Percentiles rank a stretch among this genome's conserved stretches.
Conservation (phyloP, 2,797 vertebrate genomes). For the Epinephelus coioides region DNA sequence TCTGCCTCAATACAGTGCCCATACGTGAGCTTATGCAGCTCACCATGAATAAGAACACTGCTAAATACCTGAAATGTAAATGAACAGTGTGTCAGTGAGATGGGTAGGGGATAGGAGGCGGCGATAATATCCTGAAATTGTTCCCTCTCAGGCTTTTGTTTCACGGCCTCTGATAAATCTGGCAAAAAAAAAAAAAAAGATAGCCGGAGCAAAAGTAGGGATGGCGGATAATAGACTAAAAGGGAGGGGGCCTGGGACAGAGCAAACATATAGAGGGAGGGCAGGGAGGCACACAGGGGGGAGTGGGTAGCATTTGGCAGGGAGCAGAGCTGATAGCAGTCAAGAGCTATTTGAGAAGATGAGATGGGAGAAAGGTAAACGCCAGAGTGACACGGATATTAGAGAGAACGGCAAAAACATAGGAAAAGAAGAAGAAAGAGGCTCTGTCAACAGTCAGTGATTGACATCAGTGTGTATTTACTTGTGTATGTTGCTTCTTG, state of each 20-base stretch:
- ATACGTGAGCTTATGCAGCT: neutral
- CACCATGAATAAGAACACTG: conserved; percentile 9
- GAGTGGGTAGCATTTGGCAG: conserved; percentile 26
- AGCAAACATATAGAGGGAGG: conserved; percentile 34
- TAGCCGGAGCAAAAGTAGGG: conserved; percentile 32
- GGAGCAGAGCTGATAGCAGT: conserved; percentile 51
- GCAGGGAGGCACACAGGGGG: neutral
- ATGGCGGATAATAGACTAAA: conserved; percentile 23
- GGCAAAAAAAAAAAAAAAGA: conserved; percentile 36
- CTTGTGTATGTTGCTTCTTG: conserved; percentile 7
- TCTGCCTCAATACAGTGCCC: neutral
- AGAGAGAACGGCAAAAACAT: conserved; percentile 24
- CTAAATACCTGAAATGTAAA: conserved; percentile 19
- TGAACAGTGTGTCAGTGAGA: neutral
- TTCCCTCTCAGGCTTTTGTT: conserved; percentile 63
- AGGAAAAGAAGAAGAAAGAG: conserved; percentile 10
- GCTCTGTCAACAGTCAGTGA: conserved; percentile 42
- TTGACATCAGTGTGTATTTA: conserved; percentile 8
- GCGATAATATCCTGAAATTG: conserved; percentile 64
- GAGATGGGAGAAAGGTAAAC: conserved; percentile 61
- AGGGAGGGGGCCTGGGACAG: conserved; percentile 2
- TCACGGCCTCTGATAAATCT: conserved; percentile 56
- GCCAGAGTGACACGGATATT: conserved; percentile 34
- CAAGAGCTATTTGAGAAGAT: conserved; percentile 61
- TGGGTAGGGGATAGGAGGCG: neutral